Conservation (phyloP, 2,888 invertebrate genomes). For the Pecten maximus region DNA sequence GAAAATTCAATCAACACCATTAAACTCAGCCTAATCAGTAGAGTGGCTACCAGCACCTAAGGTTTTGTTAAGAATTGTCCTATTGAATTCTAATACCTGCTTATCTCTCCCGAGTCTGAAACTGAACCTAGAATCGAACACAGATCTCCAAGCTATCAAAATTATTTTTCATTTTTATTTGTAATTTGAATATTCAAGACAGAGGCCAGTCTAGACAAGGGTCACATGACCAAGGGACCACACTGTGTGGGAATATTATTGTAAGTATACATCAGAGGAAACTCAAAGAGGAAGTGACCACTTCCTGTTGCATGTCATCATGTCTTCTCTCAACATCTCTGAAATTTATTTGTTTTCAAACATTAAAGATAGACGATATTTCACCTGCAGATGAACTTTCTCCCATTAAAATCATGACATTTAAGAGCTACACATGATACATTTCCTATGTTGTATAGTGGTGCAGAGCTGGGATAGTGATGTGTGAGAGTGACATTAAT, state of each 20-base stretch:
- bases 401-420: constrained; percentile 9
- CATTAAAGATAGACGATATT: neutral
- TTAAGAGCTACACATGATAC: neutral
- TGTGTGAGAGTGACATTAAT: neutral
- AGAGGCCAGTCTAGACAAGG: no score
- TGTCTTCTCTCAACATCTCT: neutral
- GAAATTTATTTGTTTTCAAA: neutral
- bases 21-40: no score
- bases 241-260: neutral
- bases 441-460: neutral
- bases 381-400: neutral
- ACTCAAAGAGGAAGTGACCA: neutral
- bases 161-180: no score
- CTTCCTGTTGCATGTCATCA: neutral
- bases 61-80: no score
- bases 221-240: neutral
- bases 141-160: no score
- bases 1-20: no score
- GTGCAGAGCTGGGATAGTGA: neutral
- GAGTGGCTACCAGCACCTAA: no score
- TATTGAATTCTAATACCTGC: no score
- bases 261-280: neutral
- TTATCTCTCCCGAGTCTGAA: no score
- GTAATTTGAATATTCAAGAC: no score
- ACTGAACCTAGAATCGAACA: no score